A percentile compares a stretch with the other conserved stretches of the same genome.
Conservation (phyloP, 2,113 vertebrate species). For the Labeo rohita region DNA sequence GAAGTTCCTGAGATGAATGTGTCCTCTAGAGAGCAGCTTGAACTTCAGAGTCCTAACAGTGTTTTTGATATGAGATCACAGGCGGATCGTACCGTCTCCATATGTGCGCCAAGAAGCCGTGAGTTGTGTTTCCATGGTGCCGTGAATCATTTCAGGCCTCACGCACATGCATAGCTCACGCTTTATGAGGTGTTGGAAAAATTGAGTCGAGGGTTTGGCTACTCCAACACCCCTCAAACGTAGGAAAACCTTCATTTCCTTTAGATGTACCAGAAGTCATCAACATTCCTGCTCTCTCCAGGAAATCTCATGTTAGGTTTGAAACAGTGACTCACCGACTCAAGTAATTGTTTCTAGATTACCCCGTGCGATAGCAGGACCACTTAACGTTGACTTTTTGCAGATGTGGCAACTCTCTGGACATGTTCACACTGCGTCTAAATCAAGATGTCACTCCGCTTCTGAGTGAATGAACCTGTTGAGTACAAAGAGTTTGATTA, state of each 20-base stretch:
- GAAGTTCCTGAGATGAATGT: constrained; percentile 9
- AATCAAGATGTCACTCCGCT: not conserved
- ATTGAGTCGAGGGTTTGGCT: not conserved
- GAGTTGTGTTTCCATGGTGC: constrained; percentile 54
- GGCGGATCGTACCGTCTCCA: constrained; percentile 38
- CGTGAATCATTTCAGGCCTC: constrained; percentile 26
- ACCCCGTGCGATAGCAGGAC: not conserved
- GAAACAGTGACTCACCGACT: not conserved
- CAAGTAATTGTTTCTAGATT: not conserved
- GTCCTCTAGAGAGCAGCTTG: constrained; percentile 21
- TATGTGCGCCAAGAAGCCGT: constrained; percentile 44
- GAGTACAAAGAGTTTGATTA: not conserved
- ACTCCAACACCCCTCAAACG: not conserved
- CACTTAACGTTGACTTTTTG: not conserved
- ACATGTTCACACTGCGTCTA: not conserved
- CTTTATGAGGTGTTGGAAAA: constrained; percentile 39
- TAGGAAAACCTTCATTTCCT: constrained; percentile 7
- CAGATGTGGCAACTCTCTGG: not conserved
- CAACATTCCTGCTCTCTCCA: not conserved
- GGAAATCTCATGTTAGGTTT: not conserved
- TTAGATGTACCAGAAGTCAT: not conserved
- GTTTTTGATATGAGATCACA: constrained; percentile 55
- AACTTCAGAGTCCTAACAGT: constrained; percentile 22
- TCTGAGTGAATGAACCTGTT: not conserved
- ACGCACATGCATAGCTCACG: constrained; percentile 25